Base-by-base conservation (phyloP, 2,888 invertebrate genomes). In the Bedellia somnulentella region DNA sequence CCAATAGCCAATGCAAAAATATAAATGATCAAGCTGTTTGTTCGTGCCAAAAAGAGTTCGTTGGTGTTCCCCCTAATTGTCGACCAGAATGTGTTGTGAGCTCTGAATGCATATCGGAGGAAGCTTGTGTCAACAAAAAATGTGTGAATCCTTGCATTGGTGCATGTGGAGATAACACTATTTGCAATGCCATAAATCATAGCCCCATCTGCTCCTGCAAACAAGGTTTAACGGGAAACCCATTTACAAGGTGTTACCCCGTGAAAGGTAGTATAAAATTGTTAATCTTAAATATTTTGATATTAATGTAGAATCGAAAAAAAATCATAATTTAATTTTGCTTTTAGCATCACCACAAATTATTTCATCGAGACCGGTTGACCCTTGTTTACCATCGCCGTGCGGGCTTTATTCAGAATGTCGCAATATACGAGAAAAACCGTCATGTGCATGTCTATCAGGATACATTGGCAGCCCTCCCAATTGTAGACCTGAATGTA, bases 171-270 rank as follows among this genome's bases (percentile, higher is more conserved):
- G 59, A 71, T 32, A 78, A 79, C 44, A 78, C 85, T 3, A 71
- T 78, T 32, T 86, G 85, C 43, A 79, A 78, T 35, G 82, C 82
- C 3, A 78, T 81, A 14, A 82, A 82, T 42, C 85, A 85, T 42
- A 81, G 84, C 49, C 89, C 89, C 2, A 86, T 87, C 44, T 91
- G 90, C 49, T 82, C 82, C 34, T 91, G 90, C 46, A 80, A 83
- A 37, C 66, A 79, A 34, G 80, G 82, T 22, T 81, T 82, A 42
- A 83, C 83, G 3, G 90, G 90, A 35, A 86, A 88, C 79, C 87
- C 89, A 14, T 87, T 87, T 47, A 78, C 83, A n/a, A 79, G 80
- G 47, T 88, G 88, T 42, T 81, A 81, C 40, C 80, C 80, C 13
- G 79, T 81, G 18, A 73, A 58, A 52, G 52, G 75, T 73, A 48